Evolutionary conservation across 1,140 invertebrate species (phyloP).

Genomic region (Drosophila mayri): DNA sequence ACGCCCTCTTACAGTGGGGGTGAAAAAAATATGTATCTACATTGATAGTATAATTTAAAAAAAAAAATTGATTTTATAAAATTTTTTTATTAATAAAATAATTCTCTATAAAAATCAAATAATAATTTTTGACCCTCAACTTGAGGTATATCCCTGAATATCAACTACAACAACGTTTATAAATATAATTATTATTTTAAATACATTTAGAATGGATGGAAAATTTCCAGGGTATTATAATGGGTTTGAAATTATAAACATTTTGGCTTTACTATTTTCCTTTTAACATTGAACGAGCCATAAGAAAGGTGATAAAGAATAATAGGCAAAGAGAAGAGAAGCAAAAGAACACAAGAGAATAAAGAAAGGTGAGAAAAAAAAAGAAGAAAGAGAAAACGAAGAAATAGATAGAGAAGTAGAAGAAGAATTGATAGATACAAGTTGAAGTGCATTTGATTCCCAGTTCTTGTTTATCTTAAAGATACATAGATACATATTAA

Average conservation of each 20-base stretch:
- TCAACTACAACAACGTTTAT: no score
- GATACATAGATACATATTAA: neutral
- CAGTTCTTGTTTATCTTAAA: no score
- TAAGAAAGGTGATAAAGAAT: slow-evolving; percentile 12
- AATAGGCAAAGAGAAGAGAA: neutral
- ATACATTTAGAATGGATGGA: no score
- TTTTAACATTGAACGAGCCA: slow-evolving; percentile 22
- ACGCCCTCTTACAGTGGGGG: neutral
- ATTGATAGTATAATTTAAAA: neutral
- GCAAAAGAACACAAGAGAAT: neutral
- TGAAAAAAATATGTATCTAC: no score
- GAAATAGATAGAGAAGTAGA: neutral
- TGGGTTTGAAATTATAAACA: neutral
- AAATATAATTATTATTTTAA: neutral
- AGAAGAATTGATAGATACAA: slow-evolving; percentile 5
- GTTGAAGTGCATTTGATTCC: no score
- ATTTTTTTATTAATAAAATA: no score
- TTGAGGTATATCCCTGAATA: no score
- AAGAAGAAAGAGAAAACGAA: no score
- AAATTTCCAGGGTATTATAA: slow-evolving; percentile 2
- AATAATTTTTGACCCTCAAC: no score
- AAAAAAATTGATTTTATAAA: no score
- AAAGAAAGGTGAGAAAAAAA: neutral
- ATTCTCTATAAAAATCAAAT: no score
- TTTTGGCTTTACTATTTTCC: neutral